Evolutionary conservation across 2,797 vertebrate genomes (phyloP).

Genomic region (Darevskia nairensis): DNA sequence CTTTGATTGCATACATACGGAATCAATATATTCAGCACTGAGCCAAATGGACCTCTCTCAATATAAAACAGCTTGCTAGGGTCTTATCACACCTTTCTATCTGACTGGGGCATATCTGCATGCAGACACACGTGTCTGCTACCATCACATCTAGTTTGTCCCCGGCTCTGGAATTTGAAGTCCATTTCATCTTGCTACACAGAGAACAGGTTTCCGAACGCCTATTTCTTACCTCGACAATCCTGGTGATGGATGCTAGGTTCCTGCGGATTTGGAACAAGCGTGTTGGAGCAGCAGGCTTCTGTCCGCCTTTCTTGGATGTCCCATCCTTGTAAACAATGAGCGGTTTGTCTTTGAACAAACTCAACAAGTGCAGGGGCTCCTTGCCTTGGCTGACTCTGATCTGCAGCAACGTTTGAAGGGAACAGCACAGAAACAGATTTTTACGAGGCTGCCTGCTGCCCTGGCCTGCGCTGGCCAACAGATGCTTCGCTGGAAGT

Average conservation of each 20-base stretch:
- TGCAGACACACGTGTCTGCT: background rate
- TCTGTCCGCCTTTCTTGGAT: slow-evolving; percentile 82
- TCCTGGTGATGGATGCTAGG: slow-evolving; percentile 86
- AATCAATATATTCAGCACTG: no score
- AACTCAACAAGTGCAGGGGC: slow-evolving; percentile 87
- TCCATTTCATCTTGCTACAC: background rate
- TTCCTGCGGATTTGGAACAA: slow-evolving; percentile 92
- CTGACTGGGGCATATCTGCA: background rate
- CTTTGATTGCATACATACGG: no score
- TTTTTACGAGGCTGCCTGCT: background rate
- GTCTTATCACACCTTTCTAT: background rate
- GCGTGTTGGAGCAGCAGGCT: slow-evolving; percentile 71
- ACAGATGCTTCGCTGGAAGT: slow-evolving; percentile 15
- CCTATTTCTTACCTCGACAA: slow-evolving; percentile 83
- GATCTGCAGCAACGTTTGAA: slow-evolving; percentile 75
- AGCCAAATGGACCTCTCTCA: no score
- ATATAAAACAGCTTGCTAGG: no score
- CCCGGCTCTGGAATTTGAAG: background rate
- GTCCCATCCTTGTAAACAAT: slow-evolving; percentile 90
- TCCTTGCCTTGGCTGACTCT: slow-evolving; percentile 93
- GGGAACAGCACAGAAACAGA: slow-evolving; percentile 26
- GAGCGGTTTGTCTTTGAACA: slow-evolving; percentile 90
- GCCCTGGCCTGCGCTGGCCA: slow-evolving; percentile 35
- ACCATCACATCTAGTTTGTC: background rate
- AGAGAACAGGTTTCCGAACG: background rate